Evolutionary conservation across 2,113 vertebrate species (phyloP), one percentile per base, ranked within the genome.

Genomic region (Vulpes vulpes): DNA sequence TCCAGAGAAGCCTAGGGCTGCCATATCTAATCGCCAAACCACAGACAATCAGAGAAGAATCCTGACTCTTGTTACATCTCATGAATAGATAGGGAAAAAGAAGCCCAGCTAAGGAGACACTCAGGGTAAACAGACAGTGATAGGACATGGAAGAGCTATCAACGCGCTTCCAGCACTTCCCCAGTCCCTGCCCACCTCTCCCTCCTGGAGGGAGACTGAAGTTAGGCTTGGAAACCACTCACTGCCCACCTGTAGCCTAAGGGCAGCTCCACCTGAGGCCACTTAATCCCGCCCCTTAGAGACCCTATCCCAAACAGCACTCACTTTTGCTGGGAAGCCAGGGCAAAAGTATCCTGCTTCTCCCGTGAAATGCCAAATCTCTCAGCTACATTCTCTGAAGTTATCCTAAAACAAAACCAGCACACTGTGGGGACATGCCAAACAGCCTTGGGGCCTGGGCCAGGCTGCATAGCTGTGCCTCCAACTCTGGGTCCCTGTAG

Each of bases 351-450:
- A 53, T 99, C 99, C 98, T 99, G 99, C 97, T 99, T 99, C 96
- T 99, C 98, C 79, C 99, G 98, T 64, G 99, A 99, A 96, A 99
- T 81, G 10, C 99, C 99, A 55, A 99, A 99, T 65, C 97, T 97
- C 98, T 99, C 99, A 0, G 99, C 99, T 11, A 99, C 99, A 0
- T 99, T 99, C 98, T 99, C 99, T 0, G 99, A 99, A 0, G 99
- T 99, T 96, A 99, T 99, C 94, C 99, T 99, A 97, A 84, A 51
- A 89, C 25, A 65, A 38, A 95, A 30, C 62, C 8, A 53, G 78
- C 17, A 55, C 38, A 60, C 12, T 7, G 22, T 35, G 43, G 3
- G 53, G 30, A 43, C 0, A 5, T 7, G 38, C 51, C 71, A 35
- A 22, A 22, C 2, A 4, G 20, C 43, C 43, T 69, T 19, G 22